phyloP scores from a whole-genome alignment of 2,797 vertebrate species.

The Esox lucius region DNA sequence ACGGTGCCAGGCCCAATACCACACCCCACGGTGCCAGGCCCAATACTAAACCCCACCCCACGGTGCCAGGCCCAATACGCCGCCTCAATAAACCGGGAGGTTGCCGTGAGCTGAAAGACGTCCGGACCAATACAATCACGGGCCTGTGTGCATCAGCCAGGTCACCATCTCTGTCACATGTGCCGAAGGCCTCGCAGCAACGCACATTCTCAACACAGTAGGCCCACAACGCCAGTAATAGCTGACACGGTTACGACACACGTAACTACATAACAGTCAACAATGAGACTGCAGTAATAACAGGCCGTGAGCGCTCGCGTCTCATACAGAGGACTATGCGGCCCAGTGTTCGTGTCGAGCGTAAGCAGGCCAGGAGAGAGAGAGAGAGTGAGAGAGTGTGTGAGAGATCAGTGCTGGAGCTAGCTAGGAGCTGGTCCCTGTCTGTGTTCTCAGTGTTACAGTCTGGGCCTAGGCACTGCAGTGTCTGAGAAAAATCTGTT shows the following conservation, averaged over 20 bases:
- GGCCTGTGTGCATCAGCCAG: conserved; percentile 29
- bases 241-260: not conserved
- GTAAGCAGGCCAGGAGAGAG: not conserved
- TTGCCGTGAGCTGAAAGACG: no score
- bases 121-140: no score
- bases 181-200: conserved; percentile 68
- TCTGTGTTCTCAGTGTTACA: conserved; percentile 79
- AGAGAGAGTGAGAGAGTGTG: not conserved
- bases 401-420: not conserved
- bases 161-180: conserved; percentile 66
- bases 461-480: conserved; percentile 83
- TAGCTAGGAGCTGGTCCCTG: not conserved
- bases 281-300: conserved; percentile 22
- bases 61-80: no score
- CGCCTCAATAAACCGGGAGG: no score
- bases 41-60: no score
- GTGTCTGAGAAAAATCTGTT: conserved; percentile 73
- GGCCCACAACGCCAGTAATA: not conserved
- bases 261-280: conserved; percentile 57
- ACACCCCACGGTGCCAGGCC: no score
- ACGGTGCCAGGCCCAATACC: no score
- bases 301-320: not conserved
- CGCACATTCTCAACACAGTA: conserved; percentile 41
- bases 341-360: not conserved
- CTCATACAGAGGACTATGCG: not conserved